These are phyloP conservation scores for Clusia tigrina DNA, from an alignment of 2,888 invertebrate genomes.

Conservation along the genomic window DNA sequence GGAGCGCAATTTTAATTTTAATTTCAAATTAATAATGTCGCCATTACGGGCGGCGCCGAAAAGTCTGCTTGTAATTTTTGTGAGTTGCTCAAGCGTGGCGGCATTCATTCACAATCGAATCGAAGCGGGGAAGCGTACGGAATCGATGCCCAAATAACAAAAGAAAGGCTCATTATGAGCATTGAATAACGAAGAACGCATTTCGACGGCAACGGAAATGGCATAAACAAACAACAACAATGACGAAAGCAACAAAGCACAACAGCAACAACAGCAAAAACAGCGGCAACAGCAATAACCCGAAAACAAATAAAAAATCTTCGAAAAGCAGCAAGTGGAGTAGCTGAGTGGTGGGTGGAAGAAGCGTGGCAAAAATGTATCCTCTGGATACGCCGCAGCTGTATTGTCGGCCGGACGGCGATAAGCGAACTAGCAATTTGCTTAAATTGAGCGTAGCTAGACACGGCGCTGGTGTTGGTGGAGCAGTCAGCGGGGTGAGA, in stretches of 20 bases:
- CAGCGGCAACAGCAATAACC: neutral
- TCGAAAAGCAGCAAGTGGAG: no score
- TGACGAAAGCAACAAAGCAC: neutral
- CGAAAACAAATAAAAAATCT: neutral
- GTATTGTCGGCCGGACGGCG: neutral
- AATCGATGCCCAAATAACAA: neutral
- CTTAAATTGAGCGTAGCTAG: neutral
- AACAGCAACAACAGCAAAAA: neutral
- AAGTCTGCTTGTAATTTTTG: neutral
- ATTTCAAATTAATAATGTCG: constrained; percentile 5
- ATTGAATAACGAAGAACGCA: neutral
- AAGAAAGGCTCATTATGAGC: neutral
- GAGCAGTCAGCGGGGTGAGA: no score
- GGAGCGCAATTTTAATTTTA: neutral
- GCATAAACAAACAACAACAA: constrained; percentile 3
- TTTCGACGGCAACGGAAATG: constrained; percentile 1
- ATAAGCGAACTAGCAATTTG: neutral
- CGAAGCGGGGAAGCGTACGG: no score
- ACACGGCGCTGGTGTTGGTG: no score
- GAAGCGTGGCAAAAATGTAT: neutral
- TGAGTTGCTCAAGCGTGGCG: neutral
- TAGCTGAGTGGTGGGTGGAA: no score
- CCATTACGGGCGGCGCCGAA: neutral
- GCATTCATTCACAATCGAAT: neutral
- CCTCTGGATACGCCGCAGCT: neutral